phyloP scores from a whole-genome alignment of 2,888 invertebrate species.

The Dichetophora obliterata region DNA sequence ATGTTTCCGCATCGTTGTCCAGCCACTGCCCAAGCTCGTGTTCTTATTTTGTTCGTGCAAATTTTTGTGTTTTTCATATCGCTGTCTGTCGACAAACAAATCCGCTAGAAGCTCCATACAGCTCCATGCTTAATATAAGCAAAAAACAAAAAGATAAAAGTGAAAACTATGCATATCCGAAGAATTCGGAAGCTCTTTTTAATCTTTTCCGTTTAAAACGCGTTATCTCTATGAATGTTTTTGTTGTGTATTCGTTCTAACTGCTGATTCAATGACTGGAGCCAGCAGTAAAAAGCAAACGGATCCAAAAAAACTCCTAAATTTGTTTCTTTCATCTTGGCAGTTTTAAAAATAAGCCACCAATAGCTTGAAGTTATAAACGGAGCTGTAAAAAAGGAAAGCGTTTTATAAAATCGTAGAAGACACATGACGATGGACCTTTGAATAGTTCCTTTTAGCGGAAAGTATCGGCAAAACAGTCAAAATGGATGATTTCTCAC shows the following conservation, averaged over 20 bases:
- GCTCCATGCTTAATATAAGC: background rate
- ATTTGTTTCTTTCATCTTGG: no score
- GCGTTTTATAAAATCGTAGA: no score
- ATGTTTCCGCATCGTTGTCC: constrained; percentile 53
- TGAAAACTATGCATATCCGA: constrained; percentile 23
- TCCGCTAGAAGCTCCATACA: constrained; percentile 8
- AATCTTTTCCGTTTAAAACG: constrained; percentile 35
- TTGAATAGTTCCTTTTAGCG: no score
- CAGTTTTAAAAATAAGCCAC: no score
- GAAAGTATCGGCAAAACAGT: no score
- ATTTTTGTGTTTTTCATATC: constrained; percentile 19
- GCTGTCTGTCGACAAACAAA: constrained; percentile 32
- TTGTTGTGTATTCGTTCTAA: constrained; percentile 16
- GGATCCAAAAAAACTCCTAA: no score
- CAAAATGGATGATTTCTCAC: no score
- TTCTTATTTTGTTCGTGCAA: background rate
- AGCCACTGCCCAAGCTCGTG: background rate
- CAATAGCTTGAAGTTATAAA: no score
- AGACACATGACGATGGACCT: no score
- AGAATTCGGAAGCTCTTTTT: constrained; percentile 27
- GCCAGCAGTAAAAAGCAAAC: background rate
- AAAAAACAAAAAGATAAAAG: constrained; percentile 20
- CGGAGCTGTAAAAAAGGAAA: no score
- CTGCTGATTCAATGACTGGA: background rate
- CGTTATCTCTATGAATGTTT: background rate